Evolutionary conservation across 2,113 vertebrate species (phyloP).

Genomic region (Hemiscyllium ocellatum): DNA sequence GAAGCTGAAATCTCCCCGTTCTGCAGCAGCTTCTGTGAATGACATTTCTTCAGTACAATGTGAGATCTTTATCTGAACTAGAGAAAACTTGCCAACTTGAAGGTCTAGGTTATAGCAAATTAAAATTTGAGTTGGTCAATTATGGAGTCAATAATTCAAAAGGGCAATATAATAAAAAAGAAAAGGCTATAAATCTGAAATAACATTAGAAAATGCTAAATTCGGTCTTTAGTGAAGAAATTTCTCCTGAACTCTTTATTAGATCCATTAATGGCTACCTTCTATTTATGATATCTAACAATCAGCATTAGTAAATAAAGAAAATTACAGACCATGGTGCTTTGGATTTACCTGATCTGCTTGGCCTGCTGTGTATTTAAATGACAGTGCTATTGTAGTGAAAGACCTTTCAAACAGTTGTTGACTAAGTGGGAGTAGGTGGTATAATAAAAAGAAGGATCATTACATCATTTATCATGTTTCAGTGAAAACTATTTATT

Average conservation of each 20-base stretch:
- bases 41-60: neutral
- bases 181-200: neutral
- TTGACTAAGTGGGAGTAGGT: neutral
- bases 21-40: neutral
- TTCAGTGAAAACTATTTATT: neutral
- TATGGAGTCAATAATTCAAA: neutral
- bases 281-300: neutral
- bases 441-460: neutral
- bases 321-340: neutral
- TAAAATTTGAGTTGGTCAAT: neutral
- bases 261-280: neutral
- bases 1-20: neutral
- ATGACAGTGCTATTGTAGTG: neutral
- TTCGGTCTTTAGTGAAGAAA: neutral
- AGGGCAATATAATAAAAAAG: neutral
- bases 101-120: neutral
- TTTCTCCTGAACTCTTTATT: neutral
- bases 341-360: neutral
- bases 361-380: neutral
- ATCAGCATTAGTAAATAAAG: neutral
- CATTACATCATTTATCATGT: neutral
- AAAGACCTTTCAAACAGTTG: neutral
- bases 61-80: neutral
- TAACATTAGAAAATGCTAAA: neutral
- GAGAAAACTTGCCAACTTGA: neutral